These are phyloP conservation scores for Scomber scombrus DNA, from an alignment of 2,113 vertebrate genomes.

Conservation along the genomic window DNA sequence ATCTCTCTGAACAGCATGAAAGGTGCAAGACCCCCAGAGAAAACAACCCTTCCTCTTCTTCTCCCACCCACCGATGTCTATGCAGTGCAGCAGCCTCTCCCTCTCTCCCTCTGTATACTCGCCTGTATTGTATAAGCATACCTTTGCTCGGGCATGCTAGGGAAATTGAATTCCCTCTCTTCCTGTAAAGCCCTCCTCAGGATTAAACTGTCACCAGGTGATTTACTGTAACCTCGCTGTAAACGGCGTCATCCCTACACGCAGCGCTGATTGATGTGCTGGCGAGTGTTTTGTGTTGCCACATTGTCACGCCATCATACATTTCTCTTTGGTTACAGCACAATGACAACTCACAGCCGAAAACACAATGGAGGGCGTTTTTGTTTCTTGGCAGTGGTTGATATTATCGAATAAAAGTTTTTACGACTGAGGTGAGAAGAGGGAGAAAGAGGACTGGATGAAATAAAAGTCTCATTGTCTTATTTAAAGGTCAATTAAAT, in stretches of 20 bases:
- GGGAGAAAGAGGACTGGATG: background rate
- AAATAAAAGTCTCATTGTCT: background rate
- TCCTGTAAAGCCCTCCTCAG: constrained; percentile 68
- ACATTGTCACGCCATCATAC: constrained; percentile 48
- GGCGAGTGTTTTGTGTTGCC: constrained; percentile 50
- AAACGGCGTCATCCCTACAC: constrained; percentile 42
- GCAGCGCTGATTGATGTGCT: constrained; percentile 53
- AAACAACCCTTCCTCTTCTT: constrained; percentile 32
- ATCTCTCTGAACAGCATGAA: constrained; percentile 80
- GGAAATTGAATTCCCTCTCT: constrained; percentile 76
- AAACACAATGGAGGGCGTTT: constrained; percentile 11
- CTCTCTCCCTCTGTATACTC: constrained; percentile 5
- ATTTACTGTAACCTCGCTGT: constrained; percentile 73
- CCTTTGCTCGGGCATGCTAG: constrained; percentile 57
- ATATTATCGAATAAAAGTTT: background rate
- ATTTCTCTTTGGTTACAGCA: constrained; percentile 56
- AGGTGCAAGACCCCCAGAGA: constrained; percentile 75
- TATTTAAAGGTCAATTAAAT: too few relatives aligned
- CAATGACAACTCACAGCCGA: constrained; percentile 21
- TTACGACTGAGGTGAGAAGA: background rate
- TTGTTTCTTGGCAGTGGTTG: background rate
- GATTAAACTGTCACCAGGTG: constrained; percentile 66
- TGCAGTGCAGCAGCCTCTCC: background rate
- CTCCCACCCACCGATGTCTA: background rate
- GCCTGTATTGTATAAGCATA: constrained; percentile 72